These are phyloP conservation scores for Acrocephalus kingi DNA, from an alignment of 2,113 vertebrate genomes.

Conservation along the genomic window DNA sequence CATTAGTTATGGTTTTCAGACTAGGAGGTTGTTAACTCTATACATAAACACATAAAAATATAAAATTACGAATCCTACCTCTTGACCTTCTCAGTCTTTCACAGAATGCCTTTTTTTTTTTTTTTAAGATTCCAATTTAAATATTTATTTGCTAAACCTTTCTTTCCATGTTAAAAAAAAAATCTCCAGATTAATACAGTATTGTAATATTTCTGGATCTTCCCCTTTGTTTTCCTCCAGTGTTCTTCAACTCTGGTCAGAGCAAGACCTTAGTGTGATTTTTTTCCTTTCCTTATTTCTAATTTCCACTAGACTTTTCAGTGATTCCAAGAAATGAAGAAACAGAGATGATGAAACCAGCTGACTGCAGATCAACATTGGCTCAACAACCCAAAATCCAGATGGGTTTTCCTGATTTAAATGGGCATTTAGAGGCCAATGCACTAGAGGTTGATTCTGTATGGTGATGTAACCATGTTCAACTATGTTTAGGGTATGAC, in stretches of 20 bases:
- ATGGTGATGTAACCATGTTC: background rate
- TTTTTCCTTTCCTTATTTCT: background rate
- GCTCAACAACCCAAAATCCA: background rate
- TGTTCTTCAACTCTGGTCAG: background rate
- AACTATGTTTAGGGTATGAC: background rate
- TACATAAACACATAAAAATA: background rate
- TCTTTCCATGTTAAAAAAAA: background rate
- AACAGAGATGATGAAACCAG: background rate
- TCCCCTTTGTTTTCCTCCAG: background rate
- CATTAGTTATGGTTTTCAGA: background rate
- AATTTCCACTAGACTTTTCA: background rate
- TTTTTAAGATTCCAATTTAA: background rate
- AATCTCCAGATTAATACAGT: background rate
- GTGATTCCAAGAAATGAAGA: background rate
- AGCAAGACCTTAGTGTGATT: background rate
- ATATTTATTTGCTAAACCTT: background rate
- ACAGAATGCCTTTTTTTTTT: background rate
- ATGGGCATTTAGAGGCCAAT: background rate
- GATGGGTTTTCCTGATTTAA: background rate
- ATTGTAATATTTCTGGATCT: background rate
- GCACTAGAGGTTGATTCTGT: background rate
- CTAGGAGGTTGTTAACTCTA: background rate
- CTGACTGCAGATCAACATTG: accelerated
- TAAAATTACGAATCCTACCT: accelerated
- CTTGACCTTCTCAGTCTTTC: background rate